A percentile compares a stretch with the other conserved stretches of the same genome.
Evolutionary conservation across 2,797 vertebrate genomes (phyloP).

Genomic region (Diceros bicornis): DNA sequence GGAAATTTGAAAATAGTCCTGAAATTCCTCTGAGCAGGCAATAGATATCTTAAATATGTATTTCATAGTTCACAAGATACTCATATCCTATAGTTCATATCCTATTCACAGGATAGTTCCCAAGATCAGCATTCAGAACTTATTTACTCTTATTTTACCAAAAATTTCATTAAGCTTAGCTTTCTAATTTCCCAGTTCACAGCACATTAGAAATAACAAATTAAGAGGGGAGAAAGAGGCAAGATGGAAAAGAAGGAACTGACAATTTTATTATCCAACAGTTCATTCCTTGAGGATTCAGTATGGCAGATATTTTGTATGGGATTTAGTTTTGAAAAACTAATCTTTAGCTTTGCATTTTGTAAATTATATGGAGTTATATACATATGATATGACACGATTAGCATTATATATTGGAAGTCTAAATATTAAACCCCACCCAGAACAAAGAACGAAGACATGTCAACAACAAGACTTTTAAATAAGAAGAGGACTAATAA

Average conservation of each 20-base stretch:
- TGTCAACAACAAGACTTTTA: not conserved
- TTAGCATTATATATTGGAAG: slow-evolving; percentile 1
- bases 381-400: not conserved
- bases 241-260: not conserved
- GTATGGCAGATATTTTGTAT: not conserved
- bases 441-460: not conserved
- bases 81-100: not conserved
- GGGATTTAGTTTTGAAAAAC: not conserved
- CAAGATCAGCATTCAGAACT: not conserved
- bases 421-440: not conserved
- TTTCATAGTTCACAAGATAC: not conserved
- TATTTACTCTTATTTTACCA: not conserved
- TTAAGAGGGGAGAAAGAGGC: not conserved
- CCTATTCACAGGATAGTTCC: not conserved
- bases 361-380: not conserved
- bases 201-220: slow-evolving; percentile 2
- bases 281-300: not conserved
- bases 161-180: not conserved
- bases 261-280: not conserved
- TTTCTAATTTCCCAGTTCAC: not conserved
- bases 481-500: not conserved
- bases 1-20: not conserved
- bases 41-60: not conserved
- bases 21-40: not conserved
- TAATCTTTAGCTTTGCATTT: not conserved